These are phyloP conservation scores for Melanerpes formicivorus DNA, from an alignment of 2,113 vertebrate species.

Conservation along the genomic window DNA sequence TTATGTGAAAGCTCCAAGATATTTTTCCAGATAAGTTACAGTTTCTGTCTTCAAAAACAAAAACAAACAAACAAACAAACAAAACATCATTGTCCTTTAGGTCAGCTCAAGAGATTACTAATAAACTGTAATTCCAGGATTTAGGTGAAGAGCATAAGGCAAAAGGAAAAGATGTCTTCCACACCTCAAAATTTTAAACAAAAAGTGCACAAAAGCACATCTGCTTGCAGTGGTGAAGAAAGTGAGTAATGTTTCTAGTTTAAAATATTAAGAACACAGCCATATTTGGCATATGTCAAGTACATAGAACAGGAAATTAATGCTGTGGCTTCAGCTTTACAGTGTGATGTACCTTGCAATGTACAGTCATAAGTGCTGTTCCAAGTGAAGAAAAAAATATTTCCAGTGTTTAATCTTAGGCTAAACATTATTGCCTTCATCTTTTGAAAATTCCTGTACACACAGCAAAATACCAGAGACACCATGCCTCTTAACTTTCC, in stretches of 20 bases:
- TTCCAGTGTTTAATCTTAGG: neutral
- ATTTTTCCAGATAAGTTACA: neutral
- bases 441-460: neutral
- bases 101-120: neutral
- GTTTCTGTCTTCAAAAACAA: neutral
- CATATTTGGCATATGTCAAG: fast-evolving
- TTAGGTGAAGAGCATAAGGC: neutral
- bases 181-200: neutral
- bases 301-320: neutral
- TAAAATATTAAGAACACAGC: neutral
- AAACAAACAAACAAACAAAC: no score
- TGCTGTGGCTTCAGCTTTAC: neutral
- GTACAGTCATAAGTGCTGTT: neutral
- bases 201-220: neutral
- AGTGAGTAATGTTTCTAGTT: neutral
- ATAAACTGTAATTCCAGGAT: neutral
- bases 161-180: neutral
- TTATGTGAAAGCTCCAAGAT: neutral
- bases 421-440: neutral
- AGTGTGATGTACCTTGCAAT: neutral
- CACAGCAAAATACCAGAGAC: neutral
- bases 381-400: neutral
- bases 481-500: neutral
- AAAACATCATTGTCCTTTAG: neutral
- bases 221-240: neutral